Conservation (phyloP, 2,888 invertebrate species). For the Omphaloscelis lunosa region DNA sequence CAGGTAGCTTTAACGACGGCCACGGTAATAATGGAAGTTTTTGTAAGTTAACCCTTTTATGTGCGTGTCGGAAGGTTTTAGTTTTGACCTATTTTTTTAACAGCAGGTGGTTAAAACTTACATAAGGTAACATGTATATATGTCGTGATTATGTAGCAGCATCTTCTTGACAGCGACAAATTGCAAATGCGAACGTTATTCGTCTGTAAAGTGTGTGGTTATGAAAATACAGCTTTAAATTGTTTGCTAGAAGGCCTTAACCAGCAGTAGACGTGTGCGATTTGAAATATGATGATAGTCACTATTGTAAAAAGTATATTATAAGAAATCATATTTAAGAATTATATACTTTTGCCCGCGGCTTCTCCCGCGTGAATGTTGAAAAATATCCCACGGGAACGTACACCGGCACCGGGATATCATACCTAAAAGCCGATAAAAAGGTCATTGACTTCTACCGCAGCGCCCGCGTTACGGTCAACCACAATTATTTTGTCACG, state of each 20-base stretch:
- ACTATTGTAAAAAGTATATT: too few species aligned
- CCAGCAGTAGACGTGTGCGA: not conserved
- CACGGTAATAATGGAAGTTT: slow-evolving; percentile 22
- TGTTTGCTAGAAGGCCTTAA: too few species aligned
- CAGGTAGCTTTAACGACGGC: slow-evolving; percentile 14
- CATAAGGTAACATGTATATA: not conserved
- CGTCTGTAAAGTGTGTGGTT: not conserved
- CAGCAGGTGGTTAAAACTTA: not conserved
- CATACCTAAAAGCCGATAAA: too few species aligned
- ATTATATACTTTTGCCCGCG: too few species aligned
- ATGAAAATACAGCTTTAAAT: too few species aligned
- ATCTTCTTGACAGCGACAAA: not conserved
- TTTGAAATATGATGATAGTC: not conserved
- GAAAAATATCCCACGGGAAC: too few species aligned
- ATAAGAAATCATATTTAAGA: too few species aligned
- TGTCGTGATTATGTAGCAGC: not conserved
- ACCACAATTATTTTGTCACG: too few species aligned
- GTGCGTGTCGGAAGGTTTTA: slow-evolving; percentile 5
- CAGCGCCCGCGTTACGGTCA: too few species aligned
- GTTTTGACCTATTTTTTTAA: slow-evolving; percentile 20
- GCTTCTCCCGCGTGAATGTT: too few species aligned
- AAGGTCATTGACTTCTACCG: too few species aligned
- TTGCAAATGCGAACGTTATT: not conserved
- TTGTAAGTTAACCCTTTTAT: slow-evolving; percentile 5
- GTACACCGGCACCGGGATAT: too few species aligned